phyloP scores from a whole-genome alignment of 2,113 vertebrate genomes.

The Melozone crissalis region DNA sequence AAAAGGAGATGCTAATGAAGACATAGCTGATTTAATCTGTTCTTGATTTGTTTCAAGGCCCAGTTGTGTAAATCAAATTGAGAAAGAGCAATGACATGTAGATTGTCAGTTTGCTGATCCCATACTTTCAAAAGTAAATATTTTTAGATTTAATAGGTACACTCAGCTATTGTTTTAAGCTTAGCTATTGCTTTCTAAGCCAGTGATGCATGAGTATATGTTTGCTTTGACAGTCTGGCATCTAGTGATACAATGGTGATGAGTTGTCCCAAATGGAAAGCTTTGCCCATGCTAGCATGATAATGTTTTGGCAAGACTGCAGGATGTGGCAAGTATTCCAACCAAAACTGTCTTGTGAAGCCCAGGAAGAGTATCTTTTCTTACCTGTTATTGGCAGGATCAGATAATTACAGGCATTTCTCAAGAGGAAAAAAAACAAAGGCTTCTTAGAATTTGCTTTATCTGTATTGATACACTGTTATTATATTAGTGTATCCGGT shows the following conservation, averaged over 20 bases:
- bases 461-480: not conserved
- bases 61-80: not conserved
- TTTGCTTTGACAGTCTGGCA: not conserved
- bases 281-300: not conserved
- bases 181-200: not conserved
- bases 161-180: not conserved
- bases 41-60: not conserved
- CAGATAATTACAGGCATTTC: not conserved
- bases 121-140: not conserved
- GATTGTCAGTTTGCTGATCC: not conserved
- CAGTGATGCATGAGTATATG: not conserved
- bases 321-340: not conserved
- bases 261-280: not conserved
- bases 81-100: not conserved
- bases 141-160: not conserved
- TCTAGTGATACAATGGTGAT: not conserved
- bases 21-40: not conserved
- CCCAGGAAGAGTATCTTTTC: not conserved
- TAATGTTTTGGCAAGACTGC: not conserved
- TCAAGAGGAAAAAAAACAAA: not conserved
- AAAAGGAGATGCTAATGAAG: not conserved
- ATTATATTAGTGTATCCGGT: not conserved
- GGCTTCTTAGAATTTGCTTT: not conserved
- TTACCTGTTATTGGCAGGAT: not conserved
- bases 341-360: not conserved